Percentiles rank a stretch among this genome's conserved stretches.
phyloP scores from a whole-genome alignment of 2,113 vertebrate genomes.

The Tychaedon coryphoeus region DNA sequence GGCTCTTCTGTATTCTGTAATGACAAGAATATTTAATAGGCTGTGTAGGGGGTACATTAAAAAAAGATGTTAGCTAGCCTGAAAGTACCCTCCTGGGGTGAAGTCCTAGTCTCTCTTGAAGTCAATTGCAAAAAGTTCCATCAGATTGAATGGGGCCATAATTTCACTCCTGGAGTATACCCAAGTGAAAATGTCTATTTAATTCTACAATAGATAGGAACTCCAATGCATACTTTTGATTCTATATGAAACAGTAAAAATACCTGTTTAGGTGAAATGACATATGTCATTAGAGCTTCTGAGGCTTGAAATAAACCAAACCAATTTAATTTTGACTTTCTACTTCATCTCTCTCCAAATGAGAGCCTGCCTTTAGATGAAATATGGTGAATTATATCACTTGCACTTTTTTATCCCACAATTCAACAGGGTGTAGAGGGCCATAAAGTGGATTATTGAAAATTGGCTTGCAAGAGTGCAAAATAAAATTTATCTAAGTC shows the following conservation, averaged over 20 bases:
- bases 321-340: slow-evolving; percentile 29
- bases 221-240: background rate
- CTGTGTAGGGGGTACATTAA: slow-evolving; percentile 43
- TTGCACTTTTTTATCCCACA: background rate
- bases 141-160: slow-evolving; percentile 16
- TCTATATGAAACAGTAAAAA: slow-evolving; percentile 4
- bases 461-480: slow-evolving; percentile 12
- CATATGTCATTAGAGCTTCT: background rate
- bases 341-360: background rate
- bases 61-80: slow-evolving; percentile 44
- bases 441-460: slow-evolving; percentile 27
- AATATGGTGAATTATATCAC: slow-evolving; percentile 8
- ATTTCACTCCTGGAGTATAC: slow-evolving; percentile 30
- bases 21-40: slow-evolving; percentile 64
- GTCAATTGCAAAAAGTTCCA: slow-evolving; percentile 27
- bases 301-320: slow-evolving; percentile 35
- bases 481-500: slow-evolving; percentile 39
- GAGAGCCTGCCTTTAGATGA: background rate
- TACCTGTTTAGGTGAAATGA: slow-evolving; percentile 28
- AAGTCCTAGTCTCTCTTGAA: slow-evolving; percentile 48
- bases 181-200: slow-evolving; percentile 7
- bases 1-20: slow-evolving; percentile 51
- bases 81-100: slow-evolving; percentile 33
- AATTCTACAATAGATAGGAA: slow-evolving; percentile 21
- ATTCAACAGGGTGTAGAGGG: background rate